phyloP scores from a whole-genome alignment of 1,140 invertebrate species.

The Latrodectus geometricus region DNA sequence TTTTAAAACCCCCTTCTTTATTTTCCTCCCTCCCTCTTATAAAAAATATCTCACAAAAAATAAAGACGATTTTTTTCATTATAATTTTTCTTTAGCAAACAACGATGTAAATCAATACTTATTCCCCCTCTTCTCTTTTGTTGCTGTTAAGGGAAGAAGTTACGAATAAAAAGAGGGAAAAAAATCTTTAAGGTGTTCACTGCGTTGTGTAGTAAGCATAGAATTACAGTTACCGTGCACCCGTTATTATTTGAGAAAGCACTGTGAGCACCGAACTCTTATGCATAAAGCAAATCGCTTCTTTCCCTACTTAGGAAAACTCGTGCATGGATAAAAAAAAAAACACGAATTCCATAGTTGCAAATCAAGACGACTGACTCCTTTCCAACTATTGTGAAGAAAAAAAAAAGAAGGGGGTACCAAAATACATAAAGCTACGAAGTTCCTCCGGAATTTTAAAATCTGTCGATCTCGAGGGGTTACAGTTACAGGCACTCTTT shows the following conservation, averaged over 20 bases:
- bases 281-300: constrained; percentile 36
- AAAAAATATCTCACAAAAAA: constrained; percentile 19
- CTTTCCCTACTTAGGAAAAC: constrained; percentile 14
- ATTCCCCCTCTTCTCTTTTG: not conserved
- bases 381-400: not conserved
- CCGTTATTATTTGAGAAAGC: constrained; percentile 42
- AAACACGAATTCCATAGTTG: constrained; percentile 15
- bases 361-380: constrained; percentile 17
- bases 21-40: not conserved
- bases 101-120: constrained; percentile 54
- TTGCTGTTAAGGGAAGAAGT: not conserved
- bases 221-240: constrained; percentile 33
- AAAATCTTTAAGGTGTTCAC: constrained; percentile 14
- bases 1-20: constrained; percentile 38
- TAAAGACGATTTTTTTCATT: not conserved
- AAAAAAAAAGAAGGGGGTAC: not conserved
- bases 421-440: constrained; percentile 11
- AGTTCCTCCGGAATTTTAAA: constrained; percentile 45
- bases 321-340: constrained; percentile 12
- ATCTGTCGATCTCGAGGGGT: constrained; percentile 21
- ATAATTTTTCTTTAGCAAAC: constrained; percentile 1
- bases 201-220: constrained; percentile 4
- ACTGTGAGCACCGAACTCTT: constrained; percentile 14
- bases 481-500: constrained; percentile 28
- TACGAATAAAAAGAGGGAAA: not conserved